Evolutionary conservation across 2,888 invertebrate species (phyloP).

Genomic region (Phyllotreta cruciferae): DNA sequence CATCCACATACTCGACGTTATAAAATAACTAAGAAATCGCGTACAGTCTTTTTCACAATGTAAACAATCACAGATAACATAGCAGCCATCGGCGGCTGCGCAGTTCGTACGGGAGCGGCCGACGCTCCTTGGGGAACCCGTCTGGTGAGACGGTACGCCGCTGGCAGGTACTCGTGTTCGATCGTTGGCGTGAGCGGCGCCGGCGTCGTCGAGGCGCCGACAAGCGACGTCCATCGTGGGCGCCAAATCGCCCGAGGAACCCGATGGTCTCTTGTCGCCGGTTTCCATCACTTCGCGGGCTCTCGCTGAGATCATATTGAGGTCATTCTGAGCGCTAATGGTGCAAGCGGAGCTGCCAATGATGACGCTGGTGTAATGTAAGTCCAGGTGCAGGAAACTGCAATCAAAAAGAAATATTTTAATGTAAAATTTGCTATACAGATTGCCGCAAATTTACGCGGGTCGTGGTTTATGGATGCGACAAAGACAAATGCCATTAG

Average conservation of each 20-base stretch:
- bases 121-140: conserved; percentile 16
- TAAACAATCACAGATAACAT: conserved; percentile 50
- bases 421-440: too few relatives aligned
- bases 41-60: conserved; percentile 45
- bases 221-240: conserved; percentile 30
- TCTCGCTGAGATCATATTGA: conserved; percentile 31
- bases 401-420: conserved; percentile 29
- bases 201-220: conserved; percentile 18
- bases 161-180: conserved; percentile 28
- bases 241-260: conserved; percentile 3
- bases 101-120: conserved; percentile 22
- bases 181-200: conserved; percentile 21
- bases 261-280: conserved; percentile 24
- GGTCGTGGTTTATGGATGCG: too few relatives aligned
- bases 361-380: conserved; percentile 16
- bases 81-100: conserved; percentile 30
- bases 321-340: conserved; percentile 25
- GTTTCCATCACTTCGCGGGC: conserved; percentile 28
- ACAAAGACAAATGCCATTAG: too few relatives aligned
- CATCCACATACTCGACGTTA: conserved; percentile 53
- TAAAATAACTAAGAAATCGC: conserved; percentile 39
- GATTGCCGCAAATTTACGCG: too few relatives aligned
- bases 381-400: too few relatives aligned
- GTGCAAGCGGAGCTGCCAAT: conserved; percentile 15
- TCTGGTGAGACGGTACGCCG: conserved; percentile 8